A percentile compares a stretch with the other conserved stretches of the same genome.
Evolutionary conservation across 2,113 vertebrate genomes (phyloP).

Genomic region (Spilogale gracilis): DNA sequence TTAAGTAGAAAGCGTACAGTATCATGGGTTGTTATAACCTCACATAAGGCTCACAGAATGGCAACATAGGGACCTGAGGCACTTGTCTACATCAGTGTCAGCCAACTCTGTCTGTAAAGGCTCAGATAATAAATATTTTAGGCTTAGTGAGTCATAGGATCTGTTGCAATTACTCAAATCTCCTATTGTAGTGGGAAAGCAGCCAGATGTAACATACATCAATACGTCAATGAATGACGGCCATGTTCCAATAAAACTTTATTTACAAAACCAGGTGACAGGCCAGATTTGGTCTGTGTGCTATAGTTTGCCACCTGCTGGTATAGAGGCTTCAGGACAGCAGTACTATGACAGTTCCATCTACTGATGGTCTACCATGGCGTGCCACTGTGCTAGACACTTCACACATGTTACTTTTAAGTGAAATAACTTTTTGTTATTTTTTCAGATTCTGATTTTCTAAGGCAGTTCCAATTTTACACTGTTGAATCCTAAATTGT

Average conservation of each 20-base stretch:
- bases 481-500: background rate
- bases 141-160: background rate
- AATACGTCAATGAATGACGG: background rate
- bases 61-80: background rate
- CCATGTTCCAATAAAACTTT: conserved; percentile 23
- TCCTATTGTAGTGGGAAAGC: background rate
- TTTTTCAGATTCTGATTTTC: background rate
- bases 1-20: background rate
- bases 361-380: background rate
- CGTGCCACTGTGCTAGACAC: background rate
- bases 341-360: background rate
- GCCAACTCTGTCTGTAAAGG: background rate
- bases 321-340: background rate
- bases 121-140: background rate
- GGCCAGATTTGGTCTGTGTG: background rate
- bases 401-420: background rate
- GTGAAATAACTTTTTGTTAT: conserved; percentile 10
- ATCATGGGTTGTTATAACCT: background rate
- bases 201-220: background rate
- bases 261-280: background rate
- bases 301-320: background rate
- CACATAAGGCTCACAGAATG: background rate
- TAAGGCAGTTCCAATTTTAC: background rate
- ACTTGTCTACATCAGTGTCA: background rate
- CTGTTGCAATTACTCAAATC: background rate